These are phyloP conservation scores for Corythaixoides concolor DNA, from an alignment of 2,113 vertebrate species.

Conservation along the genomic window DNA sequence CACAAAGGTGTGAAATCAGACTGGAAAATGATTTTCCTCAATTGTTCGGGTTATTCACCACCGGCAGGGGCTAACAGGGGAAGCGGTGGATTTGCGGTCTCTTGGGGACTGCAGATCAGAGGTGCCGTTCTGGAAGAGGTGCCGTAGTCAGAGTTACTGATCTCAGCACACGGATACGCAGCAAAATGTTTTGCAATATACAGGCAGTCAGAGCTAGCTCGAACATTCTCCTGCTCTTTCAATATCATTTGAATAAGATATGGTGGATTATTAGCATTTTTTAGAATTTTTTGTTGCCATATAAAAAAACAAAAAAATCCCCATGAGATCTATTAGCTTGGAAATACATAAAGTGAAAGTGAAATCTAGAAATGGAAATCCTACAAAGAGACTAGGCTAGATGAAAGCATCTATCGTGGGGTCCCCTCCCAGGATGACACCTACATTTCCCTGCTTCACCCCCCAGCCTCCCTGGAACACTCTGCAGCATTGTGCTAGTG, in stretches of 20 bases:
- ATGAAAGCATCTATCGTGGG: background rate
- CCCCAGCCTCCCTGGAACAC: background rate
- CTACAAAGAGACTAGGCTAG: background rate
- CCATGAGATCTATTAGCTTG: background rate
- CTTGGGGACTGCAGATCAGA: background rate
- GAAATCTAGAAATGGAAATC: background rate
- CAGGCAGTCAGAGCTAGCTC: background rate
- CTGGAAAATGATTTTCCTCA: background rate
- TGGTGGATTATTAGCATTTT: background rate
- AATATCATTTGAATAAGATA: background rate
- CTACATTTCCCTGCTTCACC: background rate
- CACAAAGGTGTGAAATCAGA: background rate
- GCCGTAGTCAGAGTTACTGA: background rate
- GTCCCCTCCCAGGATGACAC: background rate
- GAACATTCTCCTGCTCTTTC: background rate
- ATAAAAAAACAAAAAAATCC: background rate
- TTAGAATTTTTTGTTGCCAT: background rate
- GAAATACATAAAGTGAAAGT: background rate
- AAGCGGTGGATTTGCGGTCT: background rate
- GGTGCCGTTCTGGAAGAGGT: background rate
- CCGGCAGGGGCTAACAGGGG: background rate
- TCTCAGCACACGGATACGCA: background rate
- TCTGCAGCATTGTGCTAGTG: background rate
- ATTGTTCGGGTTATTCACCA: background rate
- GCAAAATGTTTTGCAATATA: background rate